These are phyloP conservation scores for Gonatopus flavifemur DNA, from an alignment of 1,140 invertebrate species.

Conservation along the genomic window DNA sequence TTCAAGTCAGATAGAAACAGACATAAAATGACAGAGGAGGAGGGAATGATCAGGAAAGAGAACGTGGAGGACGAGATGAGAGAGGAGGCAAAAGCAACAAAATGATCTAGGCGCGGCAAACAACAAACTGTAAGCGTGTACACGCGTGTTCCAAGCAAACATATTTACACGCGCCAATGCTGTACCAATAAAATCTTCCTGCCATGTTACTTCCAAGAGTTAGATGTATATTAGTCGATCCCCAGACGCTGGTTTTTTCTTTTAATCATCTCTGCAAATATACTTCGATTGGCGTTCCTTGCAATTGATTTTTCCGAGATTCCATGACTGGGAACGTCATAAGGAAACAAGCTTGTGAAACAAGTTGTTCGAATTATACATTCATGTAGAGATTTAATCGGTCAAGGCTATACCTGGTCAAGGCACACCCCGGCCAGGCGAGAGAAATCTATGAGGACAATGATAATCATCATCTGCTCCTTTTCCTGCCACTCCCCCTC, in stretches of 20 bases:
- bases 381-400: slow-evolving; percentile 18
- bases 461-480: slow-evolving; percentile 7
- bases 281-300: background rate
- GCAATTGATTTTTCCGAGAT: background rate
- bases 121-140: slow-evolving; percentile 29
- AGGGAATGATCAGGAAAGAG: slow-evolving; percentile 1
- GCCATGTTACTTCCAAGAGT: too few relatives aligned
- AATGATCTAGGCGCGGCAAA: slow-evolving; percentile 42
- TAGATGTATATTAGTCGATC: too few relatives aligned
- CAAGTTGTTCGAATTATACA: slow-evolving; percentile 12
- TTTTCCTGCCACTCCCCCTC: slow-evolving; percentile 8
- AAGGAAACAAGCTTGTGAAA: too few relatives aligned
- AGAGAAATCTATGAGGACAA: too few relatives aligned
- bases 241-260: too few relatives aligned
- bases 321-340: too few relatives aligned
- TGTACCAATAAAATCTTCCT: background rate
- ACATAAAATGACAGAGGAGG: background rate
- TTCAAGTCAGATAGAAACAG: background rate
- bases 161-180: slow-evolving; percentile 9
- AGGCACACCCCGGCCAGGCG: too few relatives aligned
- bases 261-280: slow-evolving; percentile 1
- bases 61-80: too few relatives aligned
- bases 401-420: slow-evolving; percentile 11
- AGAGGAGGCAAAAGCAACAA: slow-evolving; percentile 31
- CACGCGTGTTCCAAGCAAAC: background rate